Evolutionary conservation across 1,140 invertebrate species (phyloP), one percentile per base, ranked within the genome.

Genomic region (Ptiloglossa arizonensis): DNA sequence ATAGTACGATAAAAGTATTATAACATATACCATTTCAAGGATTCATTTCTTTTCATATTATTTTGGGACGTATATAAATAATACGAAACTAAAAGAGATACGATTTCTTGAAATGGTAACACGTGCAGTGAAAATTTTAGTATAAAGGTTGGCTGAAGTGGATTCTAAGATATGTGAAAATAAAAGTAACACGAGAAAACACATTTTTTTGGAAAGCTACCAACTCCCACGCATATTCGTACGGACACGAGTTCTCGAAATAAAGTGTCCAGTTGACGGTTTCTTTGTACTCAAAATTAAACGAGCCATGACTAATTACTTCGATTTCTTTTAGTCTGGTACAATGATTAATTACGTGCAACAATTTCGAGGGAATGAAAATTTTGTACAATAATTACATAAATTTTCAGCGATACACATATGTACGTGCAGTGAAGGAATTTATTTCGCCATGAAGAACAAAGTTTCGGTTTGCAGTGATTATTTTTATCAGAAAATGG

Each of bases 131-230:
- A 8, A 3, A 0, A 35, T 0, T 19, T 19, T 9, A 3, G 11
- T 19, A 19, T 46, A 52, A 52, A 27, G 13, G 27, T 15, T 2
- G 13, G 13, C 22, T 35, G 19, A 46, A 54, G 57, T 22, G 19
- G n/a, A 46, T 52, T 70, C 5, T 22, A 38, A 71, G 60, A 41
- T 15, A 15, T 5, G 6, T 24, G 8, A 38, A 77, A 70, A 71
- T 62, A 70, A 70, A 70, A 56, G 46, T 27, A 64, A 64, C 6
- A 41, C 41, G 13, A 2, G 27, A 3, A 17, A 50, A 29, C 9
- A 60, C 50, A 32, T 71, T 62, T 62, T 11, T 71, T 70, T 77
- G 68, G 75, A 77, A 29, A 59, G 27, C 4, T 57, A 71, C 75
- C 75, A 77, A 60, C 9, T 13, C 35, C 19, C 2, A 29, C 13